Evolutionary conservation across 1,140 invertebrate genomes (phyloP).

Genomic region (Cheumatopsyche charites): DNA sequence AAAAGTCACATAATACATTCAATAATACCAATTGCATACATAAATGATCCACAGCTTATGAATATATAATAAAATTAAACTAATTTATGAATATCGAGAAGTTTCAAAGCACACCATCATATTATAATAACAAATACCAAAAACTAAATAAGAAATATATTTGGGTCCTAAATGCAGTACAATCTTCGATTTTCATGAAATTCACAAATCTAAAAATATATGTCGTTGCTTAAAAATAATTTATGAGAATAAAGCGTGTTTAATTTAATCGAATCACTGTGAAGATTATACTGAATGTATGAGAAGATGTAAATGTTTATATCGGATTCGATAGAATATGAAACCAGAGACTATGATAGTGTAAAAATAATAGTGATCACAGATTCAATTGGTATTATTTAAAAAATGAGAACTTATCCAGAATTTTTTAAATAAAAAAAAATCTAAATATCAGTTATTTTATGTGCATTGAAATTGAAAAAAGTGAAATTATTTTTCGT

Average conservation of each 20-base stretch:
- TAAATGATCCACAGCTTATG: slow-evolving; percentile 26
- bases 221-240: background rate
- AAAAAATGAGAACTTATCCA: slow-evolving; percentile 41
- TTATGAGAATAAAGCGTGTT: background rate
- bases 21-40: slow-evolving; percentile 41
- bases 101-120: slow-evolving; percentile 30
- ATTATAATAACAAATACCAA: slow-evolving; percentile 17
- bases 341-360: slow-evolving; percentile 8
- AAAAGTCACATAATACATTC: slow-evolving; percentile 50
- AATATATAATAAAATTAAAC: slow-evolving; percentile 23
- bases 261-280: background rate
- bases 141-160: background rate
- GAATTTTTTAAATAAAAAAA: slow-evolving; percentile 9
- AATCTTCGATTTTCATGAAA: background rate
- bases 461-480: slow-evolving; percentile 12
- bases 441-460: background rate
- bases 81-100: slow-evolving; percentile 28
- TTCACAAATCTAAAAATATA: background rate
- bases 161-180: background rate
- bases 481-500: slow-evolving; percentile 1
- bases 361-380: slow-evolving; percentile 13
- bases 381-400: slow-evolving; percentile 46
- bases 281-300: slow-evolving; percentile 20
- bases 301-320: slow-evolving; percentile 9
- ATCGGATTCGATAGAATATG: background rate